Conservation (phyloP, 2,888 invertebrate species). For the Calliphora vomitoria region DNA sequence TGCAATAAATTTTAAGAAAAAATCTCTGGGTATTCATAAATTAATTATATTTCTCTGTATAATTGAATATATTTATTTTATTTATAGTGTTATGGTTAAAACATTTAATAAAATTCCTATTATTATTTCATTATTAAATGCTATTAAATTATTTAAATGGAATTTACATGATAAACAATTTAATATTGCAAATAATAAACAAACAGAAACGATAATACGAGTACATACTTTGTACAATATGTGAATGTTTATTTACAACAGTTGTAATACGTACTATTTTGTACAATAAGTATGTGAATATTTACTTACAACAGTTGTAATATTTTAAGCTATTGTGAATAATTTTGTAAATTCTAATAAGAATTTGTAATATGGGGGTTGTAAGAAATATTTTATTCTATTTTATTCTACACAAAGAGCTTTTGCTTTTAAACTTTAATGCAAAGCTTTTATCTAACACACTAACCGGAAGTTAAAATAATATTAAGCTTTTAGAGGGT, state of each 20-base stretch:
- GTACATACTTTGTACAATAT: neutral
- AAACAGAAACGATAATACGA: neutral
- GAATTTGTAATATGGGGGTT: too few species aligned
- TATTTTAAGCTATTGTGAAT: conserved; percentile 4
- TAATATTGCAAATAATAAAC: neutral
- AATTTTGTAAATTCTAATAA: neutral
- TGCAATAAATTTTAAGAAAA: neutral
- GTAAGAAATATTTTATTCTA: neutral
- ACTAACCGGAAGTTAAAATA: conserved; percentile 2
- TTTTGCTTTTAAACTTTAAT: neutral
- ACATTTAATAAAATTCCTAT: neutral
- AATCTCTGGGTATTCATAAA: conserved; percentile 5
- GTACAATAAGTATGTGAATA: neutral
- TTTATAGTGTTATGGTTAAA: neutral
- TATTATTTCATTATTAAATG: neutral
- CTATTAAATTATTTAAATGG: neutral
- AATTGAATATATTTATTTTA: conserved; percentile 21
- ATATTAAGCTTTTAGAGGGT: neutral
- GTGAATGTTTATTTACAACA: neutral
- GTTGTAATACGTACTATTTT: neutral
- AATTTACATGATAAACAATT: neutral
- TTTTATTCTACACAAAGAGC: neutral
- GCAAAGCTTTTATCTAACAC: neutral
- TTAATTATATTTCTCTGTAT: conserved; percentile 22
- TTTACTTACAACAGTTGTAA: neutral